Base-by-base conservation (phyloP, 2,113 vertebrate species). In the Dolichotis patagonum region DNA sequence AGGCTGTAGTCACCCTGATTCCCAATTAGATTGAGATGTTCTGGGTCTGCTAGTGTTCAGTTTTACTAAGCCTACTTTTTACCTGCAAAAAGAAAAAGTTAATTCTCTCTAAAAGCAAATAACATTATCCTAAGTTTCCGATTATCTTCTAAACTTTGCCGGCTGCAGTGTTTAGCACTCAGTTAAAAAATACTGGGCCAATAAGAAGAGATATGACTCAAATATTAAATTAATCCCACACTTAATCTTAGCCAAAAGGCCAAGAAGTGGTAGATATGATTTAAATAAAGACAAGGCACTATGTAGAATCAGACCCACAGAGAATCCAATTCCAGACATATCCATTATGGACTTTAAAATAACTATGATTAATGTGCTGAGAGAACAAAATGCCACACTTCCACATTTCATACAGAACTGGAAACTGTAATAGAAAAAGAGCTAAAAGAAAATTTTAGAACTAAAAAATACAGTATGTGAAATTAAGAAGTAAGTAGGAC, bases 271-370 rank as follows among this genome's bases (percentile, higher is more conserved):
- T 43, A 62, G 28, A 35, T 67, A 62, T 35, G 43, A 69, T 28
- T 94, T n/a, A 88, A 83, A 75, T 95, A 88, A 95, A 90, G 41
- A 69, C 41, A 96, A 88, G 84, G 78, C 8, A 41, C 63, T 81
- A 8, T 11, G 62, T 41, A 77, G 30, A 86, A 62, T 26, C 20
- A 94, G 54, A 67, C 14, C 30, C 1, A 63, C 3, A 9, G 30
- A 89, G 10, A 49, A 75, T 60, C 60, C 41, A 83, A 89, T 90
- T 49, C 52, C 69, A 4, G 52, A 58, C 52, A 30, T 80, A 38
- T 10, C 38, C 63, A 26, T 71, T 65, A 41, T 49, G n/a, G n/a
- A 81, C 17, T 88, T 92, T 46, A 91, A 60, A 89, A 43, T 93
- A 92, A 83, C 75, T 38, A 56, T 46, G 35, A 62, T 71, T 90